Conservation (phyloP, 92 coral and sea anemone genomes). For the Zoanthus solanderi region DNA sequence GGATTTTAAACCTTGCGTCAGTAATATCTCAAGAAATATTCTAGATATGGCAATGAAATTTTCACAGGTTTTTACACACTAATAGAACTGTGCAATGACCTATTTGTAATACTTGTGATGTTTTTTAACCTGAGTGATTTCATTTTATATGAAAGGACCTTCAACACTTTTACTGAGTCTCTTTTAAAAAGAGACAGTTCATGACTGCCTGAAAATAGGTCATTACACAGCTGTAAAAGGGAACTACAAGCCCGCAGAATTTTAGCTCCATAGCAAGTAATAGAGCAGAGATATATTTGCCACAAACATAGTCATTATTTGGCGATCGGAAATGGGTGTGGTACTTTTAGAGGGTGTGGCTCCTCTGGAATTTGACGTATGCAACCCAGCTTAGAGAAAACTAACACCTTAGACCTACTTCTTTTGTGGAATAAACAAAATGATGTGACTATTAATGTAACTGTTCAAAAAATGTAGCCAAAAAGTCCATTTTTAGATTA, state of each 20-base stretch:
- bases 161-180: constrained; percentile 16
- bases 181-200: constrained; percentile 18
- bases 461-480: too few relatives aligned
- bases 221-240: constrained; percentile 37
- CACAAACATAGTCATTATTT: constrained; percentile 27
- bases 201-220: constrained; percentile 46
- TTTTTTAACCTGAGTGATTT: background rate
- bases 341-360: constrained; percentile 37
- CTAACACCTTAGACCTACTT: constrained; percentile 26
- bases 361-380: constrained; percentile 48
- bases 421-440: background rate
- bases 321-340: constrained; percentile 43
- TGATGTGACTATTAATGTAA: background rate
- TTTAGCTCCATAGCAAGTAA: constrained; percentile 21
- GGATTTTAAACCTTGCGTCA: constrained; percentile 34
- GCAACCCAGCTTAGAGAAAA: constrained; percentile 33
- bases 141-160: constrained; percentile 36
- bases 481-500: too few relatives aligned
- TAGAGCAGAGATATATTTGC: constrained; percentile 34
- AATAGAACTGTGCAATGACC: constrained; percentile 50
- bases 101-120: background rate
- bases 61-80: constrained; percentile 25
- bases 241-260: constrained; percentile 28
- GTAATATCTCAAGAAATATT: constrained; percentile 42
- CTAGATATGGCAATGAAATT: constrained; percentile 42